A percentile compares a stretch with the other conserved stretches of the same genome.
Conservation (phyloP, 2,888 invertebrate species). For the Hyppa rectilinea region DNA sequence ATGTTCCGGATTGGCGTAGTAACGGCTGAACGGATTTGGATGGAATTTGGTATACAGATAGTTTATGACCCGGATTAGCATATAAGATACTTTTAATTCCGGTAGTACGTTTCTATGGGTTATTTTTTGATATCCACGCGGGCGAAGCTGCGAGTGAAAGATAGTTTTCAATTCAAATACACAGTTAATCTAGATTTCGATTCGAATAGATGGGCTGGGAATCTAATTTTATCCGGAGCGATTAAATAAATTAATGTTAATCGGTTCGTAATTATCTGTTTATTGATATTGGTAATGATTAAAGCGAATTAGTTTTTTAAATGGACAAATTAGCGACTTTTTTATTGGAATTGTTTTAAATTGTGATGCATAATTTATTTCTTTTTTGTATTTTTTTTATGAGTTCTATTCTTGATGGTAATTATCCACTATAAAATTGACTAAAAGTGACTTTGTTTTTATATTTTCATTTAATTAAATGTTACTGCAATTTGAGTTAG, state of each 20-base stretch:
- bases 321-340: constrained; percentile 48
- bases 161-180: constrained; percentile 53
- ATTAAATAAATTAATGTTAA: constrained; percentile 55
- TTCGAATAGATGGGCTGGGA: constrained; percentile 39
- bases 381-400: not conserved
- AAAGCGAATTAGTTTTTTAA: constrained; percentile 28
- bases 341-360: constrained; percentile 27
- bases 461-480: constrained; percentile 11
- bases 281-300: constrained; percentile 46
- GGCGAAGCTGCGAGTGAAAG: too few relatives aligned
- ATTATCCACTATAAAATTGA: constrained; percentile 17
- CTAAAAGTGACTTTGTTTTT: not conserved
- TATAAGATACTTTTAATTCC: too few relatives aligned
- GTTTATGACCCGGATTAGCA: too few relatives aligned
- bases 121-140: too few relatives aligned
- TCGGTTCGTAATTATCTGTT: constrained; percentile 39
- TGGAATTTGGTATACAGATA: too few relatives aligned
- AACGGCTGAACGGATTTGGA: too few relatives aligned
- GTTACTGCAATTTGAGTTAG: not conserved
- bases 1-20: too few relatives aligned
- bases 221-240: constrained; percentile 29
- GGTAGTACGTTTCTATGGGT: too few relatives aligned
- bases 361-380: constrained; percentile 16
- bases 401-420: not conserved
- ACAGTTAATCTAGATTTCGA: constrained; percentile 58